phyloP scores from a whole-genome alignment of 2,888 invertebrate genomes.

The Eristalis pertinax region DNA sequence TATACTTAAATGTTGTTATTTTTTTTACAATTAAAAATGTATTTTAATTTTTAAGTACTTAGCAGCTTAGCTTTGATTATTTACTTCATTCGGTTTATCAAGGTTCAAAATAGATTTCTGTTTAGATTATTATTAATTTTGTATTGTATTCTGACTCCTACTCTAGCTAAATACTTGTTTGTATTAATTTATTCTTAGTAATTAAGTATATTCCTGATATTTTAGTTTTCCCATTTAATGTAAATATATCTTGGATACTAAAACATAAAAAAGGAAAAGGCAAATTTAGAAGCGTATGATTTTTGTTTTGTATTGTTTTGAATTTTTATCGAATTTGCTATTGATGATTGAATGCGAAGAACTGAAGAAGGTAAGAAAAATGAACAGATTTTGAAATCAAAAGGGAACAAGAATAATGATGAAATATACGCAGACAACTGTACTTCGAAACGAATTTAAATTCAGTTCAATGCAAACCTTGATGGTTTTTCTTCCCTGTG shows the following conservation, averaged over 20 bases:
- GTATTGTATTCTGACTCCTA: slow-evolving; percentile 15
- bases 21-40: slow-evolving; percentile 37
- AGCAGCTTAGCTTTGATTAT: slow-evolving; percentile 49
- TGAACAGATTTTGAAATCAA: too few relatives aligned
- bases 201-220: slow-evolving; percentile 57
- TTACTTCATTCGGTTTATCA: slow-evolving; percentile 12
- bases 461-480: too few relatives aligned
- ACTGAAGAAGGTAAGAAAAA: neutral
- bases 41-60: slow-evolving; percentile 21
- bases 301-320: slow-evolving; percentile 44
- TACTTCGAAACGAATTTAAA: too few relatives aligned
- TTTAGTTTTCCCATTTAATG: slow-evolving; percentile 33
- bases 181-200: slow-evolving; percentile 28
- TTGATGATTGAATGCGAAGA: neutral
- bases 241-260: slow-evolving; percentile 25
- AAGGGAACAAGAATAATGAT: too few relatives aligned
- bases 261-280: slow-evolving; percentile 39
- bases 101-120: slow-evolving; percentile 28
- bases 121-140: slow-evolving; percentile 8
- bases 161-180: slow-evolving; percentile 48
- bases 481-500: too few relatives aligned
- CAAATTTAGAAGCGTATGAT: slow-evolving; percentile 50
- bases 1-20: neutral
- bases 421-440: too few relatives aligned
- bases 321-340: slow-evolving; percentile 31